Base-by-base conservation (phyloP, 2,113 vertebrate species). In the Camelus dromedarius region DNA sequence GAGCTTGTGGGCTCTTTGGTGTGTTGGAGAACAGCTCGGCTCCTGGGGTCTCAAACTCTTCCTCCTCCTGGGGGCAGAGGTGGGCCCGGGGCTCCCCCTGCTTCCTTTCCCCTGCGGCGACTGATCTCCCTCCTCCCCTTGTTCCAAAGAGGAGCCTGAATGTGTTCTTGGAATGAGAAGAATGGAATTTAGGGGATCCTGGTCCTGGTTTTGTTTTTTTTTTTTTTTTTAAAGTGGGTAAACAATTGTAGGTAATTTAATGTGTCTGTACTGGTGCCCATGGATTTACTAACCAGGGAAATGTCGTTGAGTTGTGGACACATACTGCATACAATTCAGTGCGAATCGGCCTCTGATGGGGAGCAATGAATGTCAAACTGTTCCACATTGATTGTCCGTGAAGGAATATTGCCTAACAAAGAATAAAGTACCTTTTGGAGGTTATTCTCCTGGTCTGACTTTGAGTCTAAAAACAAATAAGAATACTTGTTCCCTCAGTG, bases 381-480 rank as follows among this genome's bases (percentile, higher is more conserved):
- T 60, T 93, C 81, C 12, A 6, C 85, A 88, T 60, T 35, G 96
- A 96, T 91, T 76, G 82, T 35, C 85, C 94, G 20, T 48, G 72
- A 72, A 96, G 82, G 82, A 93, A 85, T 96, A 86, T 54, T 95
- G 94, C 92, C 70, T 67, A 81, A 81, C 86, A 92, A 85, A 73
- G 90, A 92, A 77, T 87, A 46, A 60, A 70, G 50, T 15, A 19
- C n/a, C 79, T 91, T 72, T 85, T 28, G 16, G 48, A n/a, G n/a
- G 48, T 56, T n/a, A 28, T 54, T 60, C 60, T 46, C 0, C n/a
- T 28, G 26, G 42, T 46, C 35, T 89, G 87, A 62, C 66, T 66
- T 89, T 28, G 92, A 32, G 54, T 60, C 85, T 72, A 28, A 70
- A 72, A 60, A 26, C 6, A 76, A 77, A 7, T 1, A 18, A 28